Conservation (phyloP, 2,113 vertebrate genomes). For the Grammomys dolichurus region DNA sequence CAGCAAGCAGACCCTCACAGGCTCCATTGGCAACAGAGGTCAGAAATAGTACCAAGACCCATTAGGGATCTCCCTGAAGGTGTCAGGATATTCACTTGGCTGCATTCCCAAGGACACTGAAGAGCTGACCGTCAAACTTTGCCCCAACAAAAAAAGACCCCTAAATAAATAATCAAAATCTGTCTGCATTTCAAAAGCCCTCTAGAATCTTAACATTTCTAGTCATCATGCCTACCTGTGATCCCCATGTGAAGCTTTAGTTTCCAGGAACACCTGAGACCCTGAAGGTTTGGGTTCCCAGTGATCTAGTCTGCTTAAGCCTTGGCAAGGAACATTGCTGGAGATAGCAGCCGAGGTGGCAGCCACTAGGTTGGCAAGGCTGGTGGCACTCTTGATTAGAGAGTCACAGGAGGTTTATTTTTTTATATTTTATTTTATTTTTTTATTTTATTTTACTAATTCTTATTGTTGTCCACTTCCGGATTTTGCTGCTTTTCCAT, state of each 20-base stretch:
- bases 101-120: not conserved
- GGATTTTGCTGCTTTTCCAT: slow-evolving; percentile 89
- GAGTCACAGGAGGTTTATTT: slow-evolving; percentile 39
- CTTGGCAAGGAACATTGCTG: slow-evolving; percentile 34
- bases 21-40: not conserved
- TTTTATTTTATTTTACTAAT: slow-evolving; percentile 84
- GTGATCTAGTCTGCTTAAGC: slow-evolving; percentile 32
- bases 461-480: slow-evolving; percentile 89
- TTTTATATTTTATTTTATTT: not conserved
- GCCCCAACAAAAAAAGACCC: not conserved
- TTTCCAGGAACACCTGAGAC: not conserved
- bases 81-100: too few species aligned
- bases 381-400: slow-evolving; percentile 72
- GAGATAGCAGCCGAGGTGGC: slow-evolving; percentile 47
- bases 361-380: slow-evolving; percentile 49
- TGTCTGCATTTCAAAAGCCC: not conserved
- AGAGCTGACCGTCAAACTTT: not conserved
- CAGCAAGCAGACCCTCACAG: not conserved
- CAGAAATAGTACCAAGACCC: slow-evolving; percentile 40
- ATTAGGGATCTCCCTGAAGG: slow-evolving; percentile 49
- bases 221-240: not conserved
- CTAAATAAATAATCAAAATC: not conserved
- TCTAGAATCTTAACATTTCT: not conserved
- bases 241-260: not conserved
- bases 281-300: not conserved